Conservation (phyloP, 2,888 invertebrate genomes). For the Phalera bucephala region DNA sequence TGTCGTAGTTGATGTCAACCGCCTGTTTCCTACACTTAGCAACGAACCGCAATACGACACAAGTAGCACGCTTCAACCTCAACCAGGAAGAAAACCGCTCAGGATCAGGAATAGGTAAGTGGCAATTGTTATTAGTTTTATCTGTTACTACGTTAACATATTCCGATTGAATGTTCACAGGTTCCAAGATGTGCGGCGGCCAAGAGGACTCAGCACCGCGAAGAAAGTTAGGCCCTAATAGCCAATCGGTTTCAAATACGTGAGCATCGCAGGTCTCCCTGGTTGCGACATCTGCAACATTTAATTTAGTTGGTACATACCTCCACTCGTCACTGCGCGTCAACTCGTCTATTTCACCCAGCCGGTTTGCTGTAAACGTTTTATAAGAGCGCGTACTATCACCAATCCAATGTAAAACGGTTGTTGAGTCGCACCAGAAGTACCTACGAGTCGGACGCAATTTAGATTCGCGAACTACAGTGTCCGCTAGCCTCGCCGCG, state of each 20-base stretch:
- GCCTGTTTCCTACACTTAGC: constrained; percentile 1
- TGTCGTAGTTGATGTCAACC: not conserved
- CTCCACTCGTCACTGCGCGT: constrained; percentile 25
- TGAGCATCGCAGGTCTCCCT: not conserved
- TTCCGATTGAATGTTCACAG: no score
- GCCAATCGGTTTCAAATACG: constrained; percentile 3
- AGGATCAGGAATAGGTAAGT: constrained; percentile 7
- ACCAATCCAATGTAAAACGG: constrained; percentile 23
- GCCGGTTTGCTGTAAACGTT: constrained; percentile 19
- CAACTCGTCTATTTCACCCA: constrained; percentile 31
- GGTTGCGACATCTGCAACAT: constrained; percentile 23
- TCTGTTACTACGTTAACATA: not conserved
- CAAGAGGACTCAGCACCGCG: not conserved
- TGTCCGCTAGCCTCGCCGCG: not conserved
- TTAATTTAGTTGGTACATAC: constrained; percentile 28
- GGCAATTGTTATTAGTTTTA: no score
- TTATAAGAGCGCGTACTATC: constrained; percentile 20
- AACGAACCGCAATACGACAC: constrained; percentile 2
- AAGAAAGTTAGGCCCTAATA: constrained; percentile 7
- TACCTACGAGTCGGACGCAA: not conserved
- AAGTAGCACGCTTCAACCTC: constrained; percentile 1
- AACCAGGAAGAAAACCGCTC: constrained; percentile 8
- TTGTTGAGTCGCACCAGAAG: constrained; percentile 26
- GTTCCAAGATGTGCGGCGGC: not conserved
- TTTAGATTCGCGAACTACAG: not conserved